A percentile compares a stretch with the other conserved stretches of the same genome.
Evolutionary conservation across 1,140 invertebrate species (phyloP).

Genomic region (Microplitis mediator): DNA sequence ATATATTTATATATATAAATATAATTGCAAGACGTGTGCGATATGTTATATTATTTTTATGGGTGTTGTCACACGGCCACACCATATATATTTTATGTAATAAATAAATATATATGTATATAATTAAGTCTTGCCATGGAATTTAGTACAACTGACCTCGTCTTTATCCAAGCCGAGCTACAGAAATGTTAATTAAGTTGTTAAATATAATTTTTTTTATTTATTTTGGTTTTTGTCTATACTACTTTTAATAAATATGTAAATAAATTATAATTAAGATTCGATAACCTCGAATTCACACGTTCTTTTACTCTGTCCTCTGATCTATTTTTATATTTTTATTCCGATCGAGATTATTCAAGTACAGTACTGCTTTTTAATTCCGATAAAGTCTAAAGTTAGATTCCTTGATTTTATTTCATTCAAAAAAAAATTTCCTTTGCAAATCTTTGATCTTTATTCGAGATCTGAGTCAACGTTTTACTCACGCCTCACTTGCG

Average conservation of each 20-base stretch:
- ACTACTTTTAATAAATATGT: neutral
- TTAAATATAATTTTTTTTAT: conserved; percentile 54
- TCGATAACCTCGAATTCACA: neutral
- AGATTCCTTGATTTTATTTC: too few relatives aligned
- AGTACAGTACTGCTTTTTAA: too few relatives aligned
- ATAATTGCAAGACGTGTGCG: neutral
- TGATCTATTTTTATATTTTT: too few relatives aligned
- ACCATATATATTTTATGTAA: neutral
- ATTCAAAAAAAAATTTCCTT: too few relatives aligned
- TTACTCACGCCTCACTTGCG: too few relatives aligned
- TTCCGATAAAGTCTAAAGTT: too few relatives aligned
- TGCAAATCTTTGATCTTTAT: too few relatives aligned
- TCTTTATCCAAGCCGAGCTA: conserved; percentile 87
- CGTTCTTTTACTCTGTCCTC: too few relatives aligned
- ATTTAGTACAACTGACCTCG: conserved; percentile 71
- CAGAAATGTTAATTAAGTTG: conserved; percentile 64
- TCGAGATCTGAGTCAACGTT: too few relatives aligned
- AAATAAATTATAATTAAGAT: neutral
- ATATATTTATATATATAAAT: too few relatives aligned
- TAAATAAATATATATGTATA: conserved; percentile 32
- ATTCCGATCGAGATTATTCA: too few relatives aligned
- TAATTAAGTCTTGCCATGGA: conserved; percentile 38
- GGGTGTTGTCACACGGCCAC: neutral
- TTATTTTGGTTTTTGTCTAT: conserved; percentile 13
- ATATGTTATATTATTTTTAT: neutral